Base-by-base conservation (phyloP, 2,888 invertebrate genomes). In the Notocelia uddmanniana region DNA sequence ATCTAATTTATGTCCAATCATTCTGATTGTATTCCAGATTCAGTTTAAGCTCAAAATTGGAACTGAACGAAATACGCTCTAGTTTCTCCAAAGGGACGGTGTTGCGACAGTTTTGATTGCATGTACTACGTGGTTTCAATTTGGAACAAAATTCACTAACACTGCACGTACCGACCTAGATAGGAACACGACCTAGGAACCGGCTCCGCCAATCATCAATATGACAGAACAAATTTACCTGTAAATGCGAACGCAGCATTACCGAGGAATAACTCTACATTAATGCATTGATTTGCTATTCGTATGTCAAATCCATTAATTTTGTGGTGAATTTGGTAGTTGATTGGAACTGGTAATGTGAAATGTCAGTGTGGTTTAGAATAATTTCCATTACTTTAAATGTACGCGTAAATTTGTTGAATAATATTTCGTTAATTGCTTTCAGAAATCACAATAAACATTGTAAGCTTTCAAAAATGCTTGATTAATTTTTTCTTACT, bases 81-180 rank as follows among this genome's bases (percentile, higher is more conserved):
- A 41, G 52, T 26, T 41, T 62, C 58, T 26, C 52, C 18, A 52
- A 45, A 60, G 60, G 21, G 68, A 37, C 18, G 23, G 26, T 9
- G 52, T 19, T 31, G 54, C 68, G 23, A 54, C 60, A n/a, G 23
- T 64, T 52, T 60, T 69, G 60, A 69, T 69, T 69, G 68, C 60
- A 54, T 45, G 45, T 60, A 60, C 60, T 60, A 54, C 64, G 54
- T 64, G 68, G 41, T 68, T 68, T 60, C 68, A 62, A 62, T 69
- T 54, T 54, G 45, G 41, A 54, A 60, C 60, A 69, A 54, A 68
- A 69, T 60, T 54, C 54, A 60, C 60, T 52, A 41, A 41, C 60
- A 59, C 23, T 69, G 60, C 68, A 60, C 68, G 60, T 54, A 37
- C 34, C 41, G 54, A 52, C 68, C 68, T 19, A 54, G 52, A 26